Evolutionary conservation across 2,113 vertebrate genomes (phyloP).

Genomic region (Tachycineta bicolor): DNA sequence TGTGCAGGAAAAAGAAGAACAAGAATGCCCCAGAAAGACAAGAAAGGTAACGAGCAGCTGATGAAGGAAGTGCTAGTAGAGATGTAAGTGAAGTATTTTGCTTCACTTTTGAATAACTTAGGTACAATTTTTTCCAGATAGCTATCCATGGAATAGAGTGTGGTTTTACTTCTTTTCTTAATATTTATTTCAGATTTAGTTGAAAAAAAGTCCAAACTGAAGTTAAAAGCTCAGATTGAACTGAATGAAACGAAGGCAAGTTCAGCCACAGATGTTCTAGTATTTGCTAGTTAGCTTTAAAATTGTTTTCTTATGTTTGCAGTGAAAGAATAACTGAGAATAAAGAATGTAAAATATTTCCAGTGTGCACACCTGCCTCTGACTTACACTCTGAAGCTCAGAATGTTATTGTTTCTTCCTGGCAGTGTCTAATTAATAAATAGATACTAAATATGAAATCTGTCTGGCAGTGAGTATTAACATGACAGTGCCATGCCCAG

Average conservation of each 20-base stretch:
- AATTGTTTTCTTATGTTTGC: neutral
- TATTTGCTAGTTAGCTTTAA: neutral
- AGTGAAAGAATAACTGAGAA: neutral
- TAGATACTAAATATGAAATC: constrained; percentile 35
- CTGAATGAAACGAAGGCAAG: neutral
- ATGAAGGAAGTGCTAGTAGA: neutral
- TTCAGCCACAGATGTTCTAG: neutral
- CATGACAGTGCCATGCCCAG: constrained; percentile 10
- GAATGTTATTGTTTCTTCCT: constrained; percentile 17
- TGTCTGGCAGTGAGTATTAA: constrained; percentile 8
- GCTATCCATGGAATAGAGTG: neutral
- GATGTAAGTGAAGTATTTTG: neutral
- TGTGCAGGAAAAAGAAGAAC: neutral
- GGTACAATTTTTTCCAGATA: neutral
- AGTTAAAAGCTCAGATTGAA: neutral
- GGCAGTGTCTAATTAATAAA: constrained; percentile 28
- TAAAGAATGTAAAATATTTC: neutral
- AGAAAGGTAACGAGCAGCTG: neutral
- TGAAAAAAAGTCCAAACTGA: neutral
- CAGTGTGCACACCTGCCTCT: neutral
- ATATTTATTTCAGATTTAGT: neutral
- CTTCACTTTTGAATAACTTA: neutral
- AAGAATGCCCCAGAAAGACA: neutral
- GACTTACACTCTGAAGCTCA: neutral
- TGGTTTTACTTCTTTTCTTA: neutral